Evolutionary conservation across 2,888 invertebrate species (phyloP), one percentile per base, ranked within the genome.

Genomic region (Mallateleia sp.): DNA sequence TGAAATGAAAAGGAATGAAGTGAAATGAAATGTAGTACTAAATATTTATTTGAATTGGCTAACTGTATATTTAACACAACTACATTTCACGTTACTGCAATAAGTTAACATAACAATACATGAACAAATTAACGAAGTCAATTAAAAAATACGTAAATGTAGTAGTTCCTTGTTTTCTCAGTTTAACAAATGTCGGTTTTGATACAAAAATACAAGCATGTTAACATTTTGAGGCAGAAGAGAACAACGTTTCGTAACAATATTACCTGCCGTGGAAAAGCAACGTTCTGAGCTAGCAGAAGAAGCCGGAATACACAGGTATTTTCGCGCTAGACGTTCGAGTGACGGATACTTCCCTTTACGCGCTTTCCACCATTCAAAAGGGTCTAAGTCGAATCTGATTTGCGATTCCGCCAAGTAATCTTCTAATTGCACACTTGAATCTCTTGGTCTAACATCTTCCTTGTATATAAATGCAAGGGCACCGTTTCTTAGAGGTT

Each of bases 381-480:
- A 56, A 4, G 28, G 56, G 56, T 74, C 60, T 9, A 22, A 18
- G 25, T 58, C 24, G 14, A 45, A 56, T 18, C 18, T 34, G 2
- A 54, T 24, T 38, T 38, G 38, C 5, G 56, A 25, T 15, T 47
- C 11, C 28, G 56, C 6, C 14, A 56, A 20, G 14, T 56, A 56
- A n/a, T 56, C 28, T 28, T 56, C 18, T 5, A 25, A 56, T 25
- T 56, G 56, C 15, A 28, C 32, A 28, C n/a, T 56, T 9, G 7
- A 14, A 25, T 20, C n/a, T 28, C 8, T 14, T 20, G 56, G 28
- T 28, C 32, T 32, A 11, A 25, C 15, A n/a, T 56, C 66, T 8
- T 42, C 42, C 6, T 62, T 62, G 38, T 62, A 62, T 32, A 62
- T 24, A 42, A 62, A 62, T 42, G 22, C 42, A 18, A 62, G 62